phyloP scores from a whole-genome alignment of 2,888 invertebrate species.

The Xestia sexstrigata region DNA sequence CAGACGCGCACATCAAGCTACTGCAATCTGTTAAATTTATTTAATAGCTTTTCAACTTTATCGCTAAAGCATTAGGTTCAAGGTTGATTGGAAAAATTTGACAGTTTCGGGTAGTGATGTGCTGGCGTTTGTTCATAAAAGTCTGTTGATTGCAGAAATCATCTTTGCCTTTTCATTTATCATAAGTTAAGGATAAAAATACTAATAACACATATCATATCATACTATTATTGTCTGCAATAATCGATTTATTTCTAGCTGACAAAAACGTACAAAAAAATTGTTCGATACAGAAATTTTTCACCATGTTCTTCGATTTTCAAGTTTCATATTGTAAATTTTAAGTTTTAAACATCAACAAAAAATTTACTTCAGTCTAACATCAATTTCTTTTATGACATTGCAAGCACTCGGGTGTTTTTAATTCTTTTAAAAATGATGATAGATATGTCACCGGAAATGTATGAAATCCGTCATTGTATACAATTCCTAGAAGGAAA shows the following conservation, averaged over 20 bases:
- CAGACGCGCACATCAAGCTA: too few relatives aligned
- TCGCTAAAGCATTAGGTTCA: too few relatives aligned
- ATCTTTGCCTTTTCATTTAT: conserved; percentile 46
- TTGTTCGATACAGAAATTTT: not conserved
- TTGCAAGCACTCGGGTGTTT: conserved; percentile 47
- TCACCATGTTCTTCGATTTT: not conserved
- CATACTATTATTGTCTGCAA: conserved; percentile 76
- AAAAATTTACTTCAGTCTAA: conserved; percentile 55
- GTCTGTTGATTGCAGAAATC: conserved; percentile 49
- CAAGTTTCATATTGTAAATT: conserved; percentile 15
- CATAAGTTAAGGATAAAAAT: conserved; percentile 58
- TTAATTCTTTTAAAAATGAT: conserved; percentile 5
- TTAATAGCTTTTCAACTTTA: too few relatives aligned
- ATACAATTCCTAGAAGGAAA: too few relatives aligned
- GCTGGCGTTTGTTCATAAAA: too few relatives aligned
- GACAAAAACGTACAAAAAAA: conserved; percentile 44
- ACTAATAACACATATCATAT: conserved; percentile 67
- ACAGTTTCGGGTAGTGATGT: too few relatives aligned
- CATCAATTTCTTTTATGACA: conserved; percentile 36
- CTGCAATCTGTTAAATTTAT: too few relatives aligned
- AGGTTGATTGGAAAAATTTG: too few relatives aligned
- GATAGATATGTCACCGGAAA: too few relatives aligned
- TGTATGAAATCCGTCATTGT: too few relatives aligned
- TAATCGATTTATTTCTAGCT: conserved; percentile 65
- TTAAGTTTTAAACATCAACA: conserved; percentile 32